Evolutionary conservation across 2,797 vertebrate species (phyloP).

Genomic region (Pampus argenteus): DNA sequence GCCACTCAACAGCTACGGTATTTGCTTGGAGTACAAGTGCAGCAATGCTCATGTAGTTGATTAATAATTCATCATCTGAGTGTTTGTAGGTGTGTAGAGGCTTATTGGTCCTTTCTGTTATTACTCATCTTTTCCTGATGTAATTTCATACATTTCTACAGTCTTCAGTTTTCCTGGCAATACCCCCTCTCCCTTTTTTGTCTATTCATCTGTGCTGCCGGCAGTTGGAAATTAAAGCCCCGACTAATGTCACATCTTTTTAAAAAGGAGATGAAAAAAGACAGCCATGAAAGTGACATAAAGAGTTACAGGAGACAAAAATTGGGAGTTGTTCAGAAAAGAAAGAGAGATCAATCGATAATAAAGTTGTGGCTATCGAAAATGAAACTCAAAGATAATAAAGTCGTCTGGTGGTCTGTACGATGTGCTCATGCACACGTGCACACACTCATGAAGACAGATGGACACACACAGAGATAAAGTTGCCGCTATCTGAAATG

Average conservation of each 20-base stretch:
- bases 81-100: background rate
- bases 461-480: constrained; percentile 70
- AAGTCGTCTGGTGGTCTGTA: constrained; percentile 59
- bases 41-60: background rate
- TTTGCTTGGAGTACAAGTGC: background rate
- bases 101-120: background rate
- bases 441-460: constrained; percentile 50
- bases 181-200: background rate
- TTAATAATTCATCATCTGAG: background rate
- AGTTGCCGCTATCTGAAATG: constrained; percentile 74
- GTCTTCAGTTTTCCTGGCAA: constrained; percentile 3
- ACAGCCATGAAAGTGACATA: constrained; percentile 5
- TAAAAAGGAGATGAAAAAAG: constrained; percentile 4
- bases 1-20: background rate
- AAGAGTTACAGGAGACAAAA: constrained; percentile 30
- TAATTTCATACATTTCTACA: constrained; percentile 14
- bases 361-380: constrained; percentile 59
- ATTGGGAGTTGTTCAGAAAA: constrained; percentile 32
- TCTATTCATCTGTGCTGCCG: constrained; percentile 33
- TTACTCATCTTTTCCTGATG: constrained; percentile 17
- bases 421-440: constrained; percentile 39
- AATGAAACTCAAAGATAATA: constrained; percentile 69
- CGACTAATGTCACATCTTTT: constrained; percentile 39
- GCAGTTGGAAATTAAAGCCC: constrained; percentile 48
- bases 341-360: constrained; percentile 37